Evolutionary conservation across 1,140 invertebrate genomes (phyloP).

Genomic region (Mesaphorura yosii): DNA sequence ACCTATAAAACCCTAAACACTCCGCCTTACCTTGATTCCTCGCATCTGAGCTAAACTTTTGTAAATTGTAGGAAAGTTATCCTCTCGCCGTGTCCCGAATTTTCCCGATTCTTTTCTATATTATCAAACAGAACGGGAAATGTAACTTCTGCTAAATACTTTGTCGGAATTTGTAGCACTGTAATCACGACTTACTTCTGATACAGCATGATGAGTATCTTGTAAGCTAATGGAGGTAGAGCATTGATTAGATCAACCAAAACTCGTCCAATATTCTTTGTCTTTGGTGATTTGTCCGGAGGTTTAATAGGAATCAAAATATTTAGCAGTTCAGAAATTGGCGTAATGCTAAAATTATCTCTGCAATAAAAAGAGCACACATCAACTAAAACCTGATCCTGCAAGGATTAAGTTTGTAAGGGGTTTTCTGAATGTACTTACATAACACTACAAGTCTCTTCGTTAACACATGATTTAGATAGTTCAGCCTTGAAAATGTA

Average conservation of each 20-base stretch:
- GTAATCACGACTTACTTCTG: conserved; percentile 20
- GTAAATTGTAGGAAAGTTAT: conserved; percentile 21
- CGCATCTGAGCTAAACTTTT: conserved; percentile 10
- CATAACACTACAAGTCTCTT: conserved; percentile 12
- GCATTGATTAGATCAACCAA: conserved; percentile 21
- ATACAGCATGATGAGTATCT: conserved; percentile 18
- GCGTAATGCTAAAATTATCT: conserved; percentile 20
- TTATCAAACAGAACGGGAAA: no score
- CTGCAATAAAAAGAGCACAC: conserved; percentile 13
- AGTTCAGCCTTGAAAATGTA: conserved; percentile 26
- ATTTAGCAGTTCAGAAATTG: conserved; percentile 18
- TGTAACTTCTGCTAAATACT: not conserved
- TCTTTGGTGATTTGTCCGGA: conserved; percentile 21
- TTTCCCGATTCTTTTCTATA: conserved; percentile 1
- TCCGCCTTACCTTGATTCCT: not conserved
- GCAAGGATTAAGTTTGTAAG: not conserved
- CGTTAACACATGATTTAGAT: conserved; percentile 16
- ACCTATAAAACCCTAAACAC: no score
- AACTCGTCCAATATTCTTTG: conserved; percentile 22
- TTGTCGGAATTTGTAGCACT: not conserved
- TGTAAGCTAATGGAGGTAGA: conserved; percentile 19
- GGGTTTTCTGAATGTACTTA: conserved; percentile 10
- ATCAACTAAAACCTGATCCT: not conserved
- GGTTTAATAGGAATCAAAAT: conserved; percentile 19
- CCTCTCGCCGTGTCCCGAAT: not conserved